A percentile compares a stretch with the other conserved stretches of the same genome.
These are phyloP conservation scores for Lepidurus apus DNA, from an alignment of 1,140 invertebrate genomes.

Conservation along the genomic window DNA sequence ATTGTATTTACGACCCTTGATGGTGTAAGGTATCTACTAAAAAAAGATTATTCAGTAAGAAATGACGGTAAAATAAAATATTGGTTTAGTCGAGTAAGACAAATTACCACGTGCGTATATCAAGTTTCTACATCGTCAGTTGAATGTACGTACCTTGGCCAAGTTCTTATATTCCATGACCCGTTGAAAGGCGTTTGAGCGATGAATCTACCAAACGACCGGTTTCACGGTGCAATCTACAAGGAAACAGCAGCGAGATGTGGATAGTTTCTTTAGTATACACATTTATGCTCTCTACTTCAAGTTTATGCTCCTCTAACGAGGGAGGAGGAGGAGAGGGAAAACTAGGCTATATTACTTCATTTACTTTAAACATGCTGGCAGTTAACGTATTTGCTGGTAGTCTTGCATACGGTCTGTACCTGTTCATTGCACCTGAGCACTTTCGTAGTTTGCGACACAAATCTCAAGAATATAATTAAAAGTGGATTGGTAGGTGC, in stretches of 20 bases:
- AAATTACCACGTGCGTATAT: background rate
- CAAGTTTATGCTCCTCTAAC: background rate
- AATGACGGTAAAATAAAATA: background rate
- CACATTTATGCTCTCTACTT: too few relatives aligned
- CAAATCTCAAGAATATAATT: background rate
- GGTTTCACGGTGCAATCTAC: background rate
- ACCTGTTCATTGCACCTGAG: background rate
- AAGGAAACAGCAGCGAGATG: background rate
- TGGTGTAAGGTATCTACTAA: too few relatives aligned
- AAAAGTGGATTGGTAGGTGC: background rate
- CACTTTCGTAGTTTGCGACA: background rate
- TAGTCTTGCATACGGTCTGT: background rate
- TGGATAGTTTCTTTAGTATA: too few relatives aligned
- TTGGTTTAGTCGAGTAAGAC: background rate
- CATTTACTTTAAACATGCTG: background rate
- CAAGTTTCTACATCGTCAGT: background rate
- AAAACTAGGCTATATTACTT: background rate
- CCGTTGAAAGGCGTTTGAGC: background rate
- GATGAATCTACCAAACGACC: background rate
- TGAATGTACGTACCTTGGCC: background rate
- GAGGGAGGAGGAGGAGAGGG: background rate
- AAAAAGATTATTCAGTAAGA: background rate
- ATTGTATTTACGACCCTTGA: background rate
- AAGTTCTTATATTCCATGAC: background rate
- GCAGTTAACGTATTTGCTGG: background rate